Percentiles rank a stretch among this genome's conserved stretches.
Evolutionary conservation across 1,140 invertebrate species (phyloP).

Genomic region (Bicyclus anynana): DNA sequence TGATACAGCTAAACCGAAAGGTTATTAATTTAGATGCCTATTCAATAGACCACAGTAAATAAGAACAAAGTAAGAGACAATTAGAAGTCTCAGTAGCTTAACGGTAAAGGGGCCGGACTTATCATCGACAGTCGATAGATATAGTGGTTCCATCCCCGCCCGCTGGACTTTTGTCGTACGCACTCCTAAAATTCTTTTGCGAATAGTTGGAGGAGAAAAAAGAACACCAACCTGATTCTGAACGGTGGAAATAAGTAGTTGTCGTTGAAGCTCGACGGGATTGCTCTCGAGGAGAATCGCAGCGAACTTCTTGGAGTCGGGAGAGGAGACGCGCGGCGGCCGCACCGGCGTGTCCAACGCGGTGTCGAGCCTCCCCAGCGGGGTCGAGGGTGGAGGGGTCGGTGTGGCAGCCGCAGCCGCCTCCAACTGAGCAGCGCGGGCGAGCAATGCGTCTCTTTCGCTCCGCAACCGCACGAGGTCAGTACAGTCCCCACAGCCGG

Average conservation of each 20-base stretch:
- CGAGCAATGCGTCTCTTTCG: conserved; percentile 84
- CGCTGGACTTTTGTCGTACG: no score
- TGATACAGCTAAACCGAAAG: no score
- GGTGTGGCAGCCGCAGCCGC: conserved; percentile 76
- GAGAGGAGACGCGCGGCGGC: conserved; percentile 75
- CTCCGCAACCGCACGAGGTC: conserved; percentile 78
- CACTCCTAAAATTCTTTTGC: no score
- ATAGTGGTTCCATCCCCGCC: no score
- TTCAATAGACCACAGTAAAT: no score
- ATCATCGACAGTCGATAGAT: no score
- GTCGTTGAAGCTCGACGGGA: conserved; percentile 88
- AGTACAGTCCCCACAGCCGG: conserved; percentile 54
- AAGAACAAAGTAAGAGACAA: no score
- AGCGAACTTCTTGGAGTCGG: conserved; percentile 85
- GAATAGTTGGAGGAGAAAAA: not conserved
- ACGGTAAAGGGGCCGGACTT: no score
- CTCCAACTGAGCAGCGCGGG: conserved; percentile 84
- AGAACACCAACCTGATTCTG: conserved; percentile 85
- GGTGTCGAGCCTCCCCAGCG: conserved; percentile 74
- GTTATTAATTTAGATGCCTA: no score
- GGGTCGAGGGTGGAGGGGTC: conserved; percentile 27
- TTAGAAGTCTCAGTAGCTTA: no score
- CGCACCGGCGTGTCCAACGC: conserved; percentile 75
- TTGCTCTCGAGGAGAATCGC: conserved; percentile 90
- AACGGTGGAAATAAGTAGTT: conserved; percentile 88